A percentile compares a stretch with the other conserved stretches of the same genome.
phyloP scores from a whole-genome alignment of 2,888 invertebrate genomes.

The Minunthozetes semirufus region DNA sequence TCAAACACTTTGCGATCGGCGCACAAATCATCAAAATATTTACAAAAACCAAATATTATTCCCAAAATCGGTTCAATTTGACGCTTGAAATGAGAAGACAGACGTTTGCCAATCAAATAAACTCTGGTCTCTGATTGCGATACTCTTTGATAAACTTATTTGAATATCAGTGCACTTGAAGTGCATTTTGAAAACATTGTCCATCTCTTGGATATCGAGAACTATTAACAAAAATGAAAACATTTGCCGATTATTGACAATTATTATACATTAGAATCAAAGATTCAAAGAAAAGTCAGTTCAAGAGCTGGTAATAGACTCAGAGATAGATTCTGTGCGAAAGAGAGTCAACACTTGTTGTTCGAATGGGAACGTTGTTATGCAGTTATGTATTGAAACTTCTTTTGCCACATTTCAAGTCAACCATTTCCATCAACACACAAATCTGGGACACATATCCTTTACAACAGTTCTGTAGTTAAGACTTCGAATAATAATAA shows the following conservation, averaged over 20 bases:
- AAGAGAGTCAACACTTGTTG: conserved; percentile 2
- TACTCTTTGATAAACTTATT: conserved; percentile 14
- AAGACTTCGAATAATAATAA: not conserved
- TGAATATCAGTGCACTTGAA: conserved; percentile 7
- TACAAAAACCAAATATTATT: conserved; percentile 18
- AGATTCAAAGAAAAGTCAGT: not conserved
- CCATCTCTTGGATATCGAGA: not conserved
- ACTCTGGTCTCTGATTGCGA: conserved; percentile 3
- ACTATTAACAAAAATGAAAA: not conserved
- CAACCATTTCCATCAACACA: conserved; percentile 1
- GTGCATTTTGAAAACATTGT: conserved; percentile 10
- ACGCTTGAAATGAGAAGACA: not conserved
- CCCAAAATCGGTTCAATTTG: conserved; percentile 4
- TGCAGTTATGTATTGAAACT: conserved; percentile 22
- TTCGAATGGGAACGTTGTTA: not conserved
- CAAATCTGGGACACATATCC: conserved; percentile 28
- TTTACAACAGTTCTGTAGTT: not conserved
- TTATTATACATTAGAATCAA: not conserved
- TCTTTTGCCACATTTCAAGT: conserved; percentile 22
- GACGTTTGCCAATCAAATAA: not conserved
- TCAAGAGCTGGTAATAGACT: not conserved
- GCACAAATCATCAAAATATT: conserved; percentile 26
- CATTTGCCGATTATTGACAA: not conserved
- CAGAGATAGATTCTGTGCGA: not conserved
- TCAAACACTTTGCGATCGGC: not conserved